Conservation (phyloP, 2,113 vertebrate species). For the Pica pica region DNA sequence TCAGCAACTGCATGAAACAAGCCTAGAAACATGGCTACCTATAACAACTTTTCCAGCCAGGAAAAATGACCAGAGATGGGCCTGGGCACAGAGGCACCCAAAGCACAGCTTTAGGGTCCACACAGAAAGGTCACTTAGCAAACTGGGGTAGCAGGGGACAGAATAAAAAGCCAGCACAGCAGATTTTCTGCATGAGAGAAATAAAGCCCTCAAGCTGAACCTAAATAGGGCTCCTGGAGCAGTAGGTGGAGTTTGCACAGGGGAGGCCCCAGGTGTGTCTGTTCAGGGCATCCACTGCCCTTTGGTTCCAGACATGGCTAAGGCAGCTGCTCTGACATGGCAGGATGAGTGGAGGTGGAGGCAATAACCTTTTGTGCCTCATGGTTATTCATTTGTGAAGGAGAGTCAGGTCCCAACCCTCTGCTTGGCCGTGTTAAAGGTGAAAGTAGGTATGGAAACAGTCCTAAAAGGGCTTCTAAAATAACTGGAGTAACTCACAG, state of each 20-base stretch:
- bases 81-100: neutral
- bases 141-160: neutral
- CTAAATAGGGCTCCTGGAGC: neutral
- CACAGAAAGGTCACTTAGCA: neutral
- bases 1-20: neutral
- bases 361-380: neutral
- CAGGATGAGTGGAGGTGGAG: rapidly evolving
- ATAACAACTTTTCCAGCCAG: neutral
- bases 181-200: rapidly evolving
- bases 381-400: rapidly evolving
- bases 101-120: neutral
- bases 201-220: rapidly evolving
- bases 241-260: neutral
- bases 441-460: neutral
- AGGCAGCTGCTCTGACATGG: neutral
- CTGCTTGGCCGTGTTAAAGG: neutral
- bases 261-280: neutral
- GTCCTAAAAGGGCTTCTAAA: neutral
- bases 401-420: neutral
- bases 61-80: neutral
- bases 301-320: neutral
- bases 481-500: neutral
- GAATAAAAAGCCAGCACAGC: neutral
- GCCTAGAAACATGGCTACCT: neutral
- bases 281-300: neutral